These are phyloP conservation scores for Dipus sagitta DNA, from an alignment of 2,797 vertebrate genomes.

Conservation along the genomic window DNA sequence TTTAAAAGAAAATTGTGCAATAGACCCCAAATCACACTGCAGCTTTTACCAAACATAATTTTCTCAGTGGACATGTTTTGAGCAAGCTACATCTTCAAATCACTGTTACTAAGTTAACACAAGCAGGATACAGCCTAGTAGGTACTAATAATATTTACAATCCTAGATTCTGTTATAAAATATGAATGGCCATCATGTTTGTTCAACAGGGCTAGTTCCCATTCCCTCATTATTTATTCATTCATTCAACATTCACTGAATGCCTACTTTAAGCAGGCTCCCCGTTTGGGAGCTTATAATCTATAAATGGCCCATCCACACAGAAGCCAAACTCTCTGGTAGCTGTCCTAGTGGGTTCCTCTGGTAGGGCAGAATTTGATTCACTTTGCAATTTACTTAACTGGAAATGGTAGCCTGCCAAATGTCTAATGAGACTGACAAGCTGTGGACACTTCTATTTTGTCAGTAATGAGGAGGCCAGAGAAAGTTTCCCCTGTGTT, in stretches of 20 bases:
- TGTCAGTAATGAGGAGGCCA: slow-evolving; percentile 40
- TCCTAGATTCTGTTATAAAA: slow-evolving; percentile 42
- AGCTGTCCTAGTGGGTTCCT: neutral
- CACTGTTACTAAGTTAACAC: slow-evolving; percentile 35
- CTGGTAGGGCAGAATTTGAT: neutral
- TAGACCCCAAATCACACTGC: neutral
- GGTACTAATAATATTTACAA: slow-evolving; percentile 33
- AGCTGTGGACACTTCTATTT: neutral
- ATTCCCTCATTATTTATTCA: slow-evolving; percentile 49
- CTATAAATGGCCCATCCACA: neutral
- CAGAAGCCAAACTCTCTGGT: neutral
- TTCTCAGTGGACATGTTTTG: slow-evolving; percentile 20
- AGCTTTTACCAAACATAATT: slow-evolving; percentile 29
- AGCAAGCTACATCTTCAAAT: slow-evolving; percentile 29
- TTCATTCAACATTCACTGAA: slow-evolving; percentile 40
- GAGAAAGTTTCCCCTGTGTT: slow-evolving; percentile 39
- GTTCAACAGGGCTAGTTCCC: neutral
- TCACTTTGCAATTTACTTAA: neutral
- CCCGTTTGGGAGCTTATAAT: neutral
- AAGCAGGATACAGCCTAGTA: slow-evolving; percentile 16
- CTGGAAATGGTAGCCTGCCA: slow-evolving; percentile 39
- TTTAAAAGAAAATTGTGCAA: neutral
- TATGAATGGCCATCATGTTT: slow-evolving; percentile 42
- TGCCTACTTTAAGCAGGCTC: neutral
- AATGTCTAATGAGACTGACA: fast-evolving